Conservation (phyloP, 2,797 vertebrate species). For the Euthynnus affinis region DNA sequence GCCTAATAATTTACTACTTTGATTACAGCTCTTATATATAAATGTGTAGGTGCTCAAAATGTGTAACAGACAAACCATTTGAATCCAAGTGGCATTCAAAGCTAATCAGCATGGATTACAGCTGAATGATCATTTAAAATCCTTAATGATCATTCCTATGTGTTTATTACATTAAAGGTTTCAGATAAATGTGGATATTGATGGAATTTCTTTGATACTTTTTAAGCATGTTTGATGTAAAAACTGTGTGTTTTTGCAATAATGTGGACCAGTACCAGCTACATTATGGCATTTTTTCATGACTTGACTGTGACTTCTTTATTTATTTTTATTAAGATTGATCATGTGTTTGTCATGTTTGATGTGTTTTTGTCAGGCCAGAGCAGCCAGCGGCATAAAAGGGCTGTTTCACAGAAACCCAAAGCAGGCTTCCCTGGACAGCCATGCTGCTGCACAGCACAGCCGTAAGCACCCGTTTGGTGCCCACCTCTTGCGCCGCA, state of each 20-base stretch:
- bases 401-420: slow-evolving; percentile 98
- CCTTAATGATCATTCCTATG: slow-evolving; percentile 25
- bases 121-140: slow-evolving; percentile 30
- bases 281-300: slow-evolving; percentile 32
- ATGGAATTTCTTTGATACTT: slow-evolving; percentile 16
- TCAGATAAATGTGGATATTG: neutral
- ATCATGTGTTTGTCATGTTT: slow-evolving; percentile 41
- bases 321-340: neutral
- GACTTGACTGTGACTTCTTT: neutral
- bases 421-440: slow-evolving; percentile 99
- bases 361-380: slow-evolving; percentile 87
- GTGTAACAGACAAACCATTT: slow-evolving; percentile 30
- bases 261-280: slow-evolving; percentile 27
- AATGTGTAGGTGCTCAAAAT: slow-evolving; percentile 6
- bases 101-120: slow-evolving; percentile 26
- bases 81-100: slow-evolving; percentile 54
- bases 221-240: slow-evolving; percentile 60
- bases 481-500: slow-evolving; percentile 94
- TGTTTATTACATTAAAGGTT: neutral
- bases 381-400: slow-evolving; percentile 95
- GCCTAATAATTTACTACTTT: neutral
- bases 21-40: neutral
- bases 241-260: slow-evolving; percentile 21
- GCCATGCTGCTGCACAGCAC: slow-evolving; percentile 97
- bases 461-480: slow-evolving; percentile 94